Percentiles rank a stretch among this genome's conserved stretches.
phyloP scores from a whole-genome alignment of 1,140 invertebrate species.

The Marisa cornuarietis region DNA sequence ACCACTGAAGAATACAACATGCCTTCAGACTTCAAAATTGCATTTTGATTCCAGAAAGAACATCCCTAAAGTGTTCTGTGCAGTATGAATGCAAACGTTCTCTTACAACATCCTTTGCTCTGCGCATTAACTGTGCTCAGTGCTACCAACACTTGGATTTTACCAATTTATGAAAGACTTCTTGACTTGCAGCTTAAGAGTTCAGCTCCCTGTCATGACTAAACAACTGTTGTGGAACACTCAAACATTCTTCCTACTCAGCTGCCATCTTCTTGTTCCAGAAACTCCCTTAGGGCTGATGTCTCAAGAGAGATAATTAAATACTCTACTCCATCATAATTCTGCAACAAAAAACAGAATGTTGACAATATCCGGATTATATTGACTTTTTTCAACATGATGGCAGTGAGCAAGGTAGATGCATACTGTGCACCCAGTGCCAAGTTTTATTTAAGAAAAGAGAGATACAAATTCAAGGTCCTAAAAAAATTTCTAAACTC shows the following conservation, averaged over 20 bases:
- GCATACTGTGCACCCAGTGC: no score
- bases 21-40: no score
- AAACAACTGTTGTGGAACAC: no score
- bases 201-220: neutral
- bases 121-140: no score
- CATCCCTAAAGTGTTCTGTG: no score
- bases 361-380: neutral
- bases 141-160: neutral
- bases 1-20: no score
- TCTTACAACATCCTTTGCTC: no score
- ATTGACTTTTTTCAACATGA: neutral
- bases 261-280: slow-evolving; percentile 50
- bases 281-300: slow-evolving; percentile 79
- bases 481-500: neutral
- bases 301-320: slow-evolving; percentile 82
- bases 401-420: no score
- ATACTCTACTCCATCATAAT: slow-evolving; percentile 82
- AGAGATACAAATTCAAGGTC: neutral
- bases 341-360: slow-evolving; percentile 63
- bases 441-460: no score
- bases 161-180: neutral
- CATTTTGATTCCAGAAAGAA: no score
- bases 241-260: neutral
- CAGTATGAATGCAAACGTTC: no score
- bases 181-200: neutral